Evolutionary conservation across 2,113 vertebrate species (phyloP).

Genomic region (Gobio gobio): DNA sequence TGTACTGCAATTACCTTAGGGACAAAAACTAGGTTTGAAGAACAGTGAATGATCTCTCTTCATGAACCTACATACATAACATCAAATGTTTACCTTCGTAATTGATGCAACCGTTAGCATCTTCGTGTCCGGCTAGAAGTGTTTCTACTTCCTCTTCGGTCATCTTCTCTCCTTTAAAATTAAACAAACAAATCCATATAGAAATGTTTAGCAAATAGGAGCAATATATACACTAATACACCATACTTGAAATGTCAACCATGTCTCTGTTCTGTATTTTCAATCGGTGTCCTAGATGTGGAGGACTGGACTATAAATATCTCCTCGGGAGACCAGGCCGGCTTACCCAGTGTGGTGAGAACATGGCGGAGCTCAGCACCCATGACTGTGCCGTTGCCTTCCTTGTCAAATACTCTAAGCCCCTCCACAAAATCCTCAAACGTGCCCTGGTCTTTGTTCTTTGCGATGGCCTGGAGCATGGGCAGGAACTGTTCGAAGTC

Average conservation of each 20-base stretch:
- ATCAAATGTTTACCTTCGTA: slow-evolving; percentile 85
- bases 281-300: not conserved
- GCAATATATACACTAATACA: not conserved
- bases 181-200: not conserved
- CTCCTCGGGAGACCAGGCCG: not conserved
- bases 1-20: not conserved
- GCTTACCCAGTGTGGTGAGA: slow-evolving; percentile 88
- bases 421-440: slow-evolving; percentile 95
- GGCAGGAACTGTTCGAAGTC: slow-evolving; percentile 97
- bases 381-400: slow-evolving; percentile 96
- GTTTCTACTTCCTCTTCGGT: slow-evolving; percentile 92
- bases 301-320: slow-evolving; percentile 41
- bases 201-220: not conserved
- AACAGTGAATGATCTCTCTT: not conserved
- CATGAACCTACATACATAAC: not conserved
- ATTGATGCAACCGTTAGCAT: slow-evolving; percentile 95
- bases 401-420: slow-evolving; percentile 93
- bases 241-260: not conserved
- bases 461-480: slow-evolving; percentile 93
- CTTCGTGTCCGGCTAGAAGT: slow-evolving; percentile 89
- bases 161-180: slow-evolving; percentile 89
- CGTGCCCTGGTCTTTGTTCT: slow-evolving; percentile 95
- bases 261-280: not conserved
- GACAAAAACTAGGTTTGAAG: not conserved
- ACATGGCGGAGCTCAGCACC: slow-evolving; percentile 94